Evolutionary conservation across 2,113 vertebrate genomes (phyloP).

Genomic region (Oceanites oceanicus): DNA sequence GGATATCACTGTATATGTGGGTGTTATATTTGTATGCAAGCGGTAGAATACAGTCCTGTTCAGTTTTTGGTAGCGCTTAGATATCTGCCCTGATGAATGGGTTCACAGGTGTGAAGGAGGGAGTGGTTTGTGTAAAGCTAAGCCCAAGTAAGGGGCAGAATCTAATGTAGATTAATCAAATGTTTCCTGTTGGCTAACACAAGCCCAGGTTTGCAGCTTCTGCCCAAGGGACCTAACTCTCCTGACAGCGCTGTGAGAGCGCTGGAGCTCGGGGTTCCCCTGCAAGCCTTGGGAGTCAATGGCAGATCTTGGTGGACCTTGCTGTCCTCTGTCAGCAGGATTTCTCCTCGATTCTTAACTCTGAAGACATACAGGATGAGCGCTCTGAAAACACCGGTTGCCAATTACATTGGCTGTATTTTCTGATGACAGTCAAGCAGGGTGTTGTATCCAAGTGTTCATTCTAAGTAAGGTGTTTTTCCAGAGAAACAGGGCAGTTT

Average conservation of each 20-base stretch:
- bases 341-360: not conserved
- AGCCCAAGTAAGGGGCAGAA: not conserved
- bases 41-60: not conserved
- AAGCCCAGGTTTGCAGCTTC: not conserved
- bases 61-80: not conserved
- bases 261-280: not conserved
- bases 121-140: not conserved
- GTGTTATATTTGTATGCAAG: not conserved
- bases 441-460: not conserved
- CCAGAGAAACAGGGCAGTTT: not conserved
- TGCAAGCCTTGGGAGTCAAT: not conserved
- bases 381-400: not conserved
- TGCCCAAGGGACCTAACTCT: not conserved
- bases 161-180: not conserved
- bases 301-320: accelerated
- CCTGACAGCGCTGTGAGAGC: not conserved
- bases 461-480: not conserved
- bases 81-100: not conserved
- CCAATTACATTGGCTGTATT: accelerated
- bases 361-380: not conserved
- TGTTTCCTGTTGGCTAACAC: not conserved
- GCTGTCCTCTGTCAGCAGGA: not conserved
- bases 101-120: not conserved
- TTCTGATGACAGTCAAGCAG: not conserved
- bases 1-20: not conserved